Conservation (phyloP, 2,797 vertebrate genomes). For the Megaceryle alcyon region DNA sequence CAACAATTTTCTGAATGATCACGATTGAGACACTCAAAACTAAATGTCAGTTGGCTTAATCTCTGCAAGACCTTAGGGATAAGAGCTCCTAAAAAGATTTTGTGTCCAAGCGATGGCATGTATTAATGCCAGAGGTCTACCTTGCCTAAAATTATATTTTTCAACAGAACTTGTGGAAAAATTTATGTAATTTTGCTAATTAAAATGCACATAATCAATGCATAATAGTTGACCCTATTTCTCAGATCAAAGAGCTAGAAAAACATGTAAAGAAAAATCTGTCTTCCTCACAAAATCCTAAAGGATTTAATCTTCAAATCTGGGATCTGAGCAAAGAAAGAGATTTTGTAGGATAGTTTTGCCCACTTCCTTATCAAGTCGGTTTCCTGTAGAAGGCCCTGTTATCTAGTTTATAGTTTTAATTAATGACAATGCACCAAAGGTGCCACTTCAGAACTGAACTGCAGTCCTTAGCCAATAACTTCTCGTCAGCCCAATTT, state of each 20-base stretch:
- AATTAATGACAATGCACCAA: neutral
- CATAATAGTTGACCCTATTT: neutral
- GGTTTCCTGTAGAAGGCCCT: neutral
- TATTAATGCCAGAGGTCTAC: neutral
- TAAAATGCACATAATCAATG: neutral
- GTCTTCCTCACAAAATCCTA: neutral
- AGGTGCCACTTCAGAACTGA: neutral
- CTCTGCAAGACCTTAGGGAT: neutral
- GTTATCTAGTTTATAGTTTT: neutral
- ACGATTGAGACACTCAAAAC: neutral
- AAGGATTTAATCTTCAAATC: neutral
- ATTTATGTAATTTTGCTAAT: neutral
- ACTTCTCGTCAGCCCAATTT: neutral
- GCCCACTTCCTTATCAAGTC: neutral
- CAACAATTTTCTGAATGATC: neutral
- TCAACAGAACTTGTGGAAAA: neutral
- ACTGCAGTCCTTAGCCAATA: neutral
- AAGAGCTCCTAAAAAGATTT: neutral
- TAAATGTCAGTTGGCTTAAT: neutral
- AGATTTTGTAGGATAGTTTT: neutral
- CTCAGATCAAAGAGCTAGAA: conserved; percentile 36
- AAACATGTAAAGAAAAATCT: neutral
- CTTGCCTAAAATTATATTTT: neutral
- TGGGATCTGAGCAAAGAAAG: neutral
- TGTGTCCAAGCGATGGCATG: neutral